Conservation (phyloP, 1,140 invertebrate genomes). For the Bombus confusus region DNA sequence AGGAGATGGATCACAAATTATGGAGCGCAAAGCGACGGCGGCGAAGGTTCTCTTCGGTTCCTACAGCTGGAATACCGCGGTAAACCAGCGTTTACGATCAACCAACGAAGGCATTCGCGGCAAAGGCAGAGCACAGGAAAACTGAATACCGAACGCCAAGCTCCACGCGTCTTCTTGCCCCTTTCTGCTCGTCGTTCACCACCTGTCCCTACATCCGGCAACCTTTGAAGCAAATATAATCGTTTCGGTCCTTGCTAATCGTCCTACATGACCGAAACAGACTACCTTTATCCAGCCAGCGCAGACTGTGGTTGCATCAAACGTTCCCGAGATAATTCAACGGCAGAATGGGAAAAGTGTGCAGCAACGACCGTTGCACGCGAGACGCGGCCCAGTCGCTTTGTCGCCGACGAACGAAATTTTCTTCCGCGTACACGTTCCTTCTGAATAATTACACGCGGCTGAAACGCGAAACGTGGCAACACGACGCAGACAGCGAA, state of each 20-base stretch:
- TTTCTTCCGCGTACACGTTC: neutral
- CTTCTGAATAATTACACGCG: neutral
- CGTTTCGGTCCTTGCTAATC: constrained; percentile 21
- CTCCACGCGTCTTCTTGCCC: constrained; percentile 22
- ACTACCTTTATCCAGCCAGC: neutral
- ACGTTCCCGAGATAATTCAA: constrained; percentile 18
- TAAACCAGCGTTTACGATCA: constrained; percentile 64
- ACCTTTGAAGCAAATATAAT: constrained; percentile 63
- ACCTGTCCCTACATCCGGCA: constrained; percentile 58
- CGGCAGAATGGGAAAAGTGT: neutral
- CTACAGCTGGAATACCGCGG: constrained; percentile 53
- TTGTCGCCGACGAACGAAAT: no score
- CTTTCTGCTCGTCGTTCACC: constrained; percentile 41
- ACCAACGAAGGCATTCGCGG: constrained; percentile 50
- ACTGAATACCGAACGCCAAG: constrained; percentile 57
- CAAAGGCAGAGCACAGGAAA: constrained; percentile 60
- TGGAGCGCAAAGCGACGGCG: constrained; percentile 53
- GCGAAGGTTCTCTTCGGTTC: constrained; percentile 13
- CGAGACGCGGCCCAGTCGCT: neutral
- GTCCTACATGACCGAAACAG: neutral
- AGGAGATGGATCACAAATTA: constrained; percentile 46
- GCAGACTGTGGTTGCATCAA: neutral
- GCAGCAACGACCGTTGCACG: neutral
- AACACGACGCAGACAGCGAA: neutral
- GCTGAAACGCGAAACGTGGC: neutral